A percentile compares a stretch with the other conserved stretches of the same genome.
These are phyloP conservation scores for Cettia cetti DNA, from an alignment of 2,113 vertebrate species.

Conservation along the genomic window DNA sequence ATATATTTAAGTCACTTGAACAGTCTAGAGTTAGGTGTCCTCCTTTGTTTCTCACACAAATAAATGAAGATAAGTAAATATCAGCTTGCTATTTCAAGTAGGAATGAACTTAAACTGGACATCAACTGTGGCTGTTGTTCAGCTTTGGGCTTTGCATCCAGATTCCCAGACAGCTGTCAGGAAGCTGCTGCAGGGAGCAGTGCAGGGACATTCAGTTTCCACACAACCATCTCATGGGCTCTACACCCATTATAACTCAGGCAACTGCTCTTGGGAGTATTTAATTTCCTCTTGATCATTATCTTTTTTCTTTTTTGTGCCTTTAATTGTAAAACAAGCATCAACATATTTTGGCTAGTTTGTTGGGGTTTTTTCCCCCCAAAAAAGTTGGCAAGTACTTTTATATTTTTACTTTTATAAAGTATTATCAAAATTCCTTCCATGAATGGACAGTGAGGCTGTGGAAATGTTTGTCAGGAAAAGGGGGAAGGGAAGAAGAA, in stretches of 20 bases:
- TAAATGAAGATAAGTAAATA: not conserved
- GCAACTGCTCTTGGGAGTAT: not conserved
- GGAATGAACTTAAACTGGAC: not conserved
- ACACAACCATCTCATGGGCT: not conserved
- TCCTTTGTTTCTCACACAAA: not conserved
- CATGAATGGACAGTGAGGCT: not conserved
- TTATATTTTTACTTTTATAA: not conserved
- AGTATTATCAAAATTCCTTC: constrained; percentile 33
- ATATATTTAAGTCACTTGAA: not conserved
- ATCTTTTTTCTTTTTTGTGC: not conserved
- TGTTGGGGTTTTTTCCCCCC: too few relatives aligned
- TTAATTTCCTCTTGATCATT: constrained; percentile 42
- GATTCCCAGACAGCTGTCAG: not conserved
- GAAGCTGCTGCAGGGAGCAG: not conserved
- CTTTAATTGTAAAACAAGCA: constrained; percentile 53
- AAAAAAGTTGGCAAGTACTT: constrained; percentile 1
- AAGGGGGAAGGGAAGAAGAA: not conserved
- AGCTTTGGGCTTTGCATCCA: not conserved
- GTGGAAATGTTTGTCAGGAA: constrained; percentile 16
- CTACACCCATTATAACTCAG: not conserved
- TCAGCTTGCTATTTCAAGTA: not conserved
- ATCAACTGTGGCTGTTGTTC: not conserved
- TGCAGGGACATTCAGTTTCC: not conserved
- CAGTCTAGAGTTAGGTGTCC: not conserved
- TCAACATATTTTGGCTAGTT: constrained; percentile 17